Base-by-base conservation (phyloP, 2,888 invertebrate species). In the Papilio gigon region DNA sequence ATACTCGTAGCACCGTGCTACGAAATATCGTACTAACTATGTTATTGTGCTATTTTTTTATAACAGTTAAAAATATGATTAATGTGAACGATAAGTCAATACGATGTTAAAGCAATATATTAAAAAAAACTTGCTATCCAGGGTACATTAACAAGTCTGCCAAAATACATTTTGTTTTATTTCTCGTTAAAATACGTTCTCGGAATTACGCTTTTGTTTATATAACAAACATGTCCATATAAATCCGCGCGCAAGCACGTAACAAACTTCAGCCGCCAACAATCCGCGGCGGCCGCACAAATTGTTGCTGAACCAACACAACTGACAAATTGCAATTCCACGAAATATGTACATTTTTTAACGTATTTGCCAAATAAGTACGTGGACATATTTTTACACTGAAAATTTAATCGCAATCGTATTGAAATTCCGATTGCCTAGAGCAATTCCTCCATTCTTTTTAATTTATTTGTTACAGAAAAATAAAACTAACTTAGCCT, bases 201-300 rank as follows among this genome's bases (percentile, higher is more conserved):
- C 53, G 9, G 30, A 30, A 30, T 53, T 30, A n/a, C n/a, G 30
- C 27, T 53, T 53, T 53, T 50, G 50, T 50, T 50, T 53, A 53
- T 30, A 17, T 53, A 53, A 53, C 30, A 17, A 27, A 53, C n/a
- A n/a, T 53, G 53, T 53, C 30, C 53, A 53, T 12, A 53, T 53
- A 53, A 30, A 53, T 53, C 53, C 53, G 8, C n/a, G 53, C 30
- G 30, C 53, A 53, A 30, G 30, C 53, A 53, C 30, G 53, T 53
- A 53, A 30, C 53, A 53, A 53, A 53, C 53, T 30, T 17, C 53
- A 53, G 53, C 14, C 53, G 53, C 14, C 30, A 53, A 53, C 53
- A 30, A 53, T 30, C 8, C 30, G n/a, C n/a, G 53, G 30, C 53
- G 30, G 53, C 3, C 30, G n/a, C 53, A 30, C 53, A 53, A 53